These are phyloP conservation scores for Acanthurus tractus DNA, from an alignment of 2,797 vertebrate genomes.

Conservation along the genomic window DNA sequence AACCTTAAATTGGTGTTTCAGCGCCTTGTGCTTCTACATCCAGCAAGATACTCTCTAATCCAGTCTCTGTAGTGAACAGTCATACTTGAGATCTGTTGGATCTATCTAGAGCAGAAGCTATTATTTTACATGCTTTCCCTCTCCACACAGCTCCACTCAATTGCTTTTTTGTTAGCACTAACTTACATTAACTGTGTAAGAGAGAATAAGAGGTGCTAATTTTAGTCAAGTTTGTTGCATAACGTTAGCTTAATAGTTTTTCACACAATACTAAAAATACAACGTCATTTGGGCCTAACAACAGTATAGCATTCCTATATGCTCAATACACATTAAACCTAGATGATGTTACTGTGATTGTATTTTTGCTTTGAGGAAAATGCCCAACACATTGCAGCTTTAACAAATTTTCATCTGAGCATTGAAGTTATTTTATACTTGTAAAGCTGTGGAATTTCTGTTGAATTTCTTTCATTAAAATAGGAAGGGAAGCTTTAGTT, in stretches of 20 bases:
- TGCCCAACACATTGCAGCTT: no score
- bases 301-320: background rate
- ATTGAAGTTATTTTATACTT: no score
- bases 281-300: background rate
- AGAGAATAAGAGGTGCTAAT: no score
- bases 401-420: no score
- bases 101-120: background rate
- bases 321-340: slow-evolving; percentile 4
- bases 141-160: background rate
- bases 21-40: slow-evolving; percentile 12
- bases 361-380: background rate
- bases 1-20: background rate
- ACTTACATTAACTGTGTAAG: no score
- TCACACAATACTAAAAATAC: slow-evolving; percentile 3
- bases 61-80: background rate
- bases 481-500: no score
- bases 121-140: background rate
- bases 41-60: background rate
- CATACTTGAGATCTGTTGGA: background rate
- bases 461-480: no score
- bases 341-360: background rate
- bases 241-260: background rate
- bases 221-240: background rate
- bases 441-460: no score
- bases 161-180: background rate